Evolutionary conservation across 92 coral and sea anemone species (phyloP), one percentile per base, ranked within the genome.

Genomic region (Parazoanthus atlanticus): DNA sequence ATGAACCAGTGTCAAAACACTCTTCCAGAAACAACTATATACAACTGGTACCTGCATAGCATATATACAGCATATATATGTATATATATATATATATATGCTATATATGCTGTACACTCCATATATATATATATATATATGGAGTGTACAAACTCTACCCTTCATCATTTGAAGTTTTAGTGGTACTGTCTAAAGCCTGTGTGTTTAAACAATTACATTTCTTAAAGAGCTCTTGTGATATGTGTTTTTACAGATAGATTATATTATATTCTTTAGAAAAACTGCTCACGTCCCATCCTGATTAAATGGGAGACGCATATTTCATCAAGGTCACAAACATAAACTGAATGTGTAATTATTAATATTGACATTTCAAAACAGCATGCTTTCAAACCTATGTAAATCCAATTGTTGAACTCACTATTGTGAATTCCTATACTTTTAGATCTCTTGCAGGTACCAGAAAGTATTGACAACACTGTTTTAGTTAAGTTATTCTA

Each of bases 11-110:
- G n/a, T 36, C 30, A 34, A 34, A 75, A 38, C 25, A 23, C 25
- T 46, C 49, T 75, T 19, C 36, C n/a, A 75, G 12, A 69, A 36
- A 84, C 66, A 65, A 64, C 36, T 38, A 40, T 41, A 25, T 30
- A 7, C 15, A 33, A 70, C 25, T 84, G 87, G 87, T 84, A 84
- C 87, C 87, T 70, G 87, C 49, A 46, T 8, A 8, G 13, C 12
- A 40, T 40, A 65, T 12, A 5, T 72, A n/a, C n/a, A n/a, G n/a
- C 38, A 36, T 36, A 36, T 36, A 2, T 36, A 36, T 36, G 38
- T 36, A 5, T 36, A 36, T 36, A 34, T 34, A 36, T 61, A 15
- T 61, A 9, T 61, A 25, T 61, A 4, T 61, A n/a, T n/a, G n/a
- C n/a, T n/a, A n/a, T n/a, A n/a, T n/a, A n/a, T n/a, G n/a, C n/a